These are phyloP conservation scores for Therioaphis trifolii DNA, from an alignment of 2,888 invertebrate genomes.

Conservation along the genomic window DNA sequence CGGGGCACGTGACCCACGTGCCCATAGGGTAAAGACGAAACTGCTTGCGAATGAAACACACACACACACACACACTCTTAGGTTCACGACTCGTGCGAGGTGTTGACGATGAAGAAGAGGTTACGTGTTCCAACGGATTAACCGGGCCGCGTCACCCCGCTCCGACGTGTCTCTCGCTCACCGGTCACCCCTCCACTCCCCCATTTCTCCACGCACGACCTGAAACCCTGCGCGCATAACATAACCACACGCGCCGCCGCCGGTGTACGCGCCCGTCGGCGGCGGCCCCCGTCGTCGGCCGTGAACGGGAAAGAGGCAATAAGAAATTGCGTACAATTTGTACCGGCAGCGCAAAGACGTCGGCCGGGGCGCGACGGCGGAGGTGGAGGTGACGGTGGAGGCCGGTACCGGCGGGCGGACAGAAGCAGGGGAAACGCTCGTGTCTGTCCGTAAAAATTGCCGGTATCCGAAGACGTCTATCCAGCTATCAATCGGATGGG, in stretches of 20 bases:
- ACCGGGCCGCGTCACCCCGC: not conserved
- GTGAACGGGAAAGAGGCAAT: not conserved
- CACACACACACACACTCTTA: too few relatives aligned
- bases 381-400: conserved; percentile 19
- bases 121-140: conserved; percentile 26
- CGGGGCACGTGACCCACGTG: too few relatives aligned
- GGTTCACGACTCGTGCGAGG: too few relatives aligned
- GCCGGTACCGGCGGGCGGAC: too few relatives aligned
- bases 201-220: too few relatives aligned
- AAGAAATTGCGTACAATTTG: conserved; percentile 61
- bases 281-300: too few relatives aligned
- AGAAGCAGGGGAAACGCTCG: conserved; percentile 38
- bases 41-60: too few relatives aligned
- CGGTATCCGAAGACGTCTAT: conserved; percentile 61
- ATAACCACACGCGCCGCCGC: too few relatives aligned
- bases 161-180: not conserved
- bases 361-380: conserved; percentile 6
- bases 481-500: conserved; percentile 61
- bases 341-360: conserved; percentile 4
- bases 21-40: too few relatives aligned
- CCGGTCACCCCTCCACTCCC: too few relatives aligned
- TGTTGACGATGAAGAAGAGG: not conserved
- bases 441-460: conserved; percentile 61
- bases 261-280: too few relatives aligned
- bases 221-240: not conserved